Evolutionary conservation across 2,888 invertebrate species (phyloP).

Genomic region (Andricus curvator): DNA sequence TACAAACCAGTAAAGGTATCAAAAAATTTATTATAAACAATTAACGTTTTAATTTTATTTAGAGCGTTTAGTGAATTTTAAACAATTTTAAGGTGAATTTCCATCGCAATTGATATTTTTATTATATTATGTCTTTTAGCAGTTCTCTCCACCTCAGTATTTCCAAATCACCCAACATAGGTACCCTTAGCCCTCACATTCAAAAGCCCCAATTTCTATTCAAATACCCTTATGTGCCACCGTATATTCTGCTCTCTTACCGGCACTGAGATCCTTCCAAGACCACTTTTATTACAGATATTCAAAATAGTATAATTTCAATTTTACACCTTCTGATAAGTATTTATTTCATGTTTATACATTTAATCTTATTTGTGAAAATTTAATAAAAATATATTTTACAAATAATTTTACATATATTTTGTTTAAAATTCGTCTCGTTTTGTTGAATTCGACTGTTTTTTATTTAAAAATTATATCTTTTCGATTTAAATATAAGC

Average conservation of each 20-base stretch:
- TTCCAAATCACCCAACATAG: neutral
- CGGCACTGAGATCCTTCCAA: neutral
- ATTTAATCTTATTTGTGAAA: neutral
- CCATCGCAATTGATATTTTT: too few relatives aligned
- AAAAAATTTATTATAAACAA: too few relatives aligned
- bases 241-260: neutral
- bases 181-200: neutral
- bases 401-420: too few relatives aligned
- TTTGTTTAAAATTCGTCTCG: too few relatives aligned
- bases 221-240: neutral
- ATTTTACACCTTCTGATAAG: neutral
- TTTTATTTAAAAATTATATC: too few relatives aligned
- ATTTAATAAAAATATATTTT: too few relatives aligned
- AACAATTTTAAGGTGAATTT: too few relatives aligned
- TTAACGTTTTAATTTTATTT: too few relatives aligned
- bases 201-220: slow-evolving; percentile 1
- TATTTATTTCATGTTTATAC: neutral
- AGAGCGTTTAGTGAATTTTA: too few relatives aligned
- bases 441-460: too few relatives aligned
- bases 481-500: too few relatives aligned
- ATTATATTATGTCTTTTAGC: neutral
- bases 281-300: neutral
- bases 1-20: too few relatives aligned
- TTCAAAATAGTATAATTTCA: neutral
- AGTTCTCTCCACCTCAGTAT: neutral